Base-by-base conservation (phyloP, 2,113 vertebrate genomes). In the Phycodurus eques region DNA sequence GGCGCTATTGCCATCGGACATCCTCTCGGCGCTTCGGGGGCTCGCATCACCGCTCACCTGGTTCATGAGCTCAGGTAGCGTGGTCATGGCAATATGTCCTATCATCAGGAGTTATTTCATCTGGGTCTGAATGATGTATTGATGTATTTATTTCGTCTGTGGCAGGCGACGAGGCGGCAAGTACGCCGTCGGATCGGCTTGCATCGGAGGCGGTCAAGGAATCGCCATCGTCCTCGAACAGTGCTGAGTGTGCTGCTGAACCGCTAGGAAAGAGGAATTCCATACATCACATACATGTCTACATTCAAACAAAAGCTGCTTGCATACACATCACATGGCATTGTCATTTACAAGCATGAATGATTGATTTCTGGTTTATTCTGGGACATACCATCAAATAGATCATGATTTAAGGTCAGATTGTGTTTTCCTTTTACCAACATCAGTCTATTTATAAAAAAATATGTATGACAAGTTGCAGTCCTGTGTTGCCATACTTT, bases 1-100 rank as follows among this genome's bases (percentile, higher is more conserved):
- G 98, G 98, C 5, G 97, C 96, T 74, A 99, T 99, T 0, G 96
- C 98, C 20, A 71, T 99, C 1, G 98, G 98, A 4, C 97, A 99
- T 85, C 98, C 98, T 0, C 59, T 99, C 20, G 96, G 89, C 4
- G 96, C 94, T 1, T 99, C 97, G 0, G 98, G 98, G 0, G 65
- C 95, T 8, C 93, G 96, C 67, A 99, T 99, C 90, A 98, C 92
- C 1, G 89, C 92, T 59, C 96, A 99, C 72, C 92, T 99, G 80
- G 94, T 94, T 70, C 93, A 99, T 2, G 96, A 99, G 71, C 87
- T 99, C 65, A 95, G 96, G 97, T 99, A 79, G 43, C 42, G 0
- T 13, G 27, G 27, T 65, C 62, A 44, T 12, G 47, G 15, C 47
- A 51, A 35, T 31, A 31, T 33, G 5, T 2, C 0, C 56, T 0